These are phyloP conservation scores for Petaurus breviceps DNA, from an alignment of 2,113 vertebrate genomes.

Conservation along the genomic window DNA sequence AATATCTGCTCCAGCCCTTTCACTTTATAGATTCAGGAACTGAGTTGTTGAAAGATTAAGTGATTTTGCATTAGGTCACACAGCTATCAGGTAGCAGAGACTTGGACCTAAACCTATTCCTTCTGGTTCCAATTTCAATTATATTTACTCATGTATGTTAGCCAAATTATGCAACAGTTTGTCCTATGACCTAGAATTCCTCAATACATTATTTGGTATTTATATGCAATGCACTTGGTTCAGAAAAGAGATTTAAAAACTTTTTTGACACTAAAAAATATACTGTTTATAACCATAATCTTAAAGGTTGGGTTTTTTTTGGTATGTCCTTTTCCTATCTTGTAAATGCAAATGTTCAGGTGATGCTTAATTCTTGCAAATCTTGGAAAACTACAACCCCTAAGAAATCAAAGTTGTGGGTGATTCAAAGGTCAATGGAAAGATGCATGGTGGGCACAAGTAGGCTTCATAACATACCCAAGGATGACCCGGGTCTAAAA, in stretches of 20 bases:
- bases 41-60: neutral
- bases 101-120: neutral
- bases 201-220: neutral
- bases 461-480: neutral
- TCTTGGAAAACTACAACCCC: neutral
- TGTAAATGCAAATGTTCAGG: too few species aligned
- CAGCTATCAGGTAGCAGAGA: neutral
- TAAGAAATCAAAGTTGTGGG: neutral
- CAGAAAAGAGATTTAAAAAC: slow-evolving; percentile 14
- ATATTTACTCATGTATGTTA: neutral
- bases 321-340: neutral
- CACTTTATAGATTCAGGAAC: too few species aligned
- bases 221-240: slow-evolving; percentile 22
- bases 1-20: neutral
- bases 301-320: neutral
- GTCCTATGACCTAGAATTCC: neutral
- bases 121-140: neutral
- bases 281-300: slow-evolving; percentile 9
- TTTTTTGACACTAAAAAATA: slow-evolving; percentile 54
- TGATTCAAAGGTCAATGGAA: neutral
- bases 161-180: neutral
- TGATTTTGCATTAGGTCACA: neutral
- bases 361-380: neutral
- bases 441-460: neutral
- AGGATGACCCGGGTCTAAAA: neutral